These are phyloP conservation scores for Anser brachyrhynchus DNA, from an alignment of 2,113 vertebrate genomes.

Conservation along the genomic window DNA sequence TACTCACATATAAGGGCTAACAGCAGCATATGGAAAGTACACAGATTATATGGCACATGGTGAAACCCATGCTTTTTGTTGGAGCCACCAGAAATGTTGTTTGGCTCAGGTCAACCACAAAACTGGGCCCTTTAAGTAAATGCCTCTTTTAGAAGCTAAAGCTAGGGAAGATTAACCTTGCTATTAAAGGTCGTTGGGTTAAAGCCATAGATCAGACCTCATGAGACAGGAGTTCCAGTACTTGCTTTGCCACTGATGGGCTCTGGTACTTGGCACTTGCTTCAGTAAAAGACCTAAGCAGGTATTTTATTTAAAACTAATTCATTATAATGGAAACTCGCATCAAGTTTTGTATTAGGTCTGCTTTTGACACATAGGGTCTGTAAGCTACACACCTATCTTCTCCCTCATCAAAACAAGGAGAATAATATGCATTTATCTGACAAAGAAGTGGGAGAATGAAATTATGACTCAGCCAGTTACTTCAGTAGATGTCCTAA, in stretches of 20 bases:
- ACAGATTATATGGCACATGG: not conserved
- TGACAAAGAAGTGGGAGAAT: not conserved
- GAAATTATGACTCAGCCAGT: not conserved
- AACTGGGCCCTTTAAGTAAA: not conserved
- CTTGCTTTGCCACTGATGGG: not conserved
- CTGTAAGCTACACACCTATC: not conserved
- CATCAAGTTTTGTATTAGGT: not conserved
- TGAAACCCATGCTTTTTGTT: not conserved
- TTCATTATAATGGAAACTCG: not conserved
- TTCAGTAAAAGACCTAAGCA: not conserved
- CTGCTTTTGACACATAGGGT: not conserved
- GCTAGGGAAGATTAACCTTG: not conserved
- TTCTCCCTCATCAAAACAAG: not conserved
- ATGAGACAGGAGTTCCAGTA: not conserved
- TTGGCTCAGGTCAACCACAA: not conserved
- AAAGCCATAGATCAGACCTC: not conserved
- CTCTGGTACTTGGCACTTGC: not conserved
- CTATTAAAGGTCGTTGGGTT: not conserved
- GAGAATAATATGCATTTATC: not conserved
- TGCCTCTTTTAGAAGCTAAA: constrained; percentile 5
- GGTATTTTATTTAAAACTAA: not conserved
- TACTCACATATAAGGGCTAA: not conserved
- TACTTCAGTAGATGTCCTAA: not conserved
- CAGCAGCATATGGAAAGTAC: not conserved
- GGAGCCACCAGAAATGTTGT: not conserved